Base-by-base conservation (phyloP, 2,113 vertebrate genomes). In the Dicerorhinus sumatrensis region DNA sequence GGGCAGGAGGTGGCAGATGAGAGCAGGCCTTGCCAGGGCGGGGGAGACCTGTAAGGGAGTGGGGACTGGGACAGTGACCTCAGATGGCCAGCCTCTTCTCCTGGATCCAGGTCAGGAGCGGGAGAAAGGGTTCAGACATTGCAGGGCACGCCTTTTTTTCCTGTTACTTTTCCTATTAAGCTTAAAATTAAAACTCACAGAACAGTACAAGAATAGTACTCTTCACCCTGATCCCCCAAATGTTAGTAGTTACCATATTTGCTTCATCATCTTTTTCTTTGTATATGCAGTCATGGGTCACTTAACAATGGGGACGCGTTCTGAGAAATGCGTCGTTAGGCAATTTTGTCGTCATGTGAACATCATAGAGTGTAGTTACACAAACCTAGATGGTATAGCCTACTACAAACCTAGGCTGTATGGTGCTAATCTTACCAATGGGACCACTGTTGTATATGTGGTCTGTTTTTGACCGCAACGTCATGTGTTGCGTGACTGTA, bases 1-100 rank as follows among this genome's bases (percentile, higher is more conserved):
- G 46, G 33, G 42, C 51, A 14, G 20, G 56, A 18, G 63, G 86
- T 42, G 70, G 67, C 96, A 92, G 82, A 88, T 93, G 89, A 94
- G 11, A 70, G 25, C 0, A 2, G 48, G n/a, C 29, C 33, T 85
- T 91, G 95, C 89, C 89, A 91, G 89, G 31, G 3, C 33, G 60
- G 48, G 42, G 75, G 88, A 85, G 36, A 25, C 2, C 4, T 18
- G 11, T 36, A 10, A 48, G 69, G 31, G 10, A 16, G 23, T 25
- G 42, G 67, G n/a, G 1, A 39, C 48, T 16, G 46, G 62, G 36
- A 21, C 29, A 0, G 20, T 85, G 67, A 39, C 86, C 67, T 85
- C 39, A 75, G 72, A 85, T 84, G 76, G 54, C 88, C 46, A 25
- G 84, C 8, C 42, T 6, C 39, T 72, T 48, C 14, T n/a, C 58